phyloP scores from a whole-genome alignment of 2,113 vertebrate genomes.

The Arenaria interpres region DNA sequence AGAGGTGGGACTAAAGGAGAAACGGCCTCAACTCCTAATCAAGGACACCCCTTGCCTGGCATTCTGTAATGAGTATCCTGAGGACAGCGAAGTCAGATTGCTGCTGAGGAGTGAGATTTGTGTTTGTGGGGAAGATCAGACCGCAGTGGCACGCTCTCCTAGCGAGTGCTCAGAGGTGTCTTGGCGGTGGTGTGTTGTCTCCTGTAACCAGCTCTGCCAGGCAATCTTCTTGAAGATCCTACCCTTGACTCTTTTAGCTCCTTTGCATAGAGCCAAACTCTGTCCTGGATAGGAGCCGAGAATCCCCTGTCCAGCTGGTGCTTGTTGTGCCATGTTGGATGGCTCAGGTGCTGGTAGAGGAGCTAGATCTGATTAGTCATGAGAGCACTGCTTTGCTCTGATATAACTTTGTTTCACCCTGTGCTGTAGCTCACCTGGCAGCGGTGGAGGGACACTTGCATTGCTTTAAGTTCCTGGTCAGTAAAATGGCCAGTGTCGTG shows the following conservation, averaged over 20 bases:
- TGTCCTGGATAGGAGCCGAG: not conserved
- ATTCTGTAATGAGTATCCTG: not conserved
- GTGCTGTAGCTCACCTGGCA: conserved; percentile 76
- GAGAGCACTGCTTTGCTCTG: not conserved
- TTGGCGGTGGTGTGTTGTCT: not conserved
- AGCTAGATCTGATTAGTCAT: not conserved
- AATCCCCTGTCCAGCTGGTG: not conserved
- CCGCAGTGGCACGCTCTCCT: too few species aligned
- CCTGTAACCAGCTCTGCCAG: not conserved
- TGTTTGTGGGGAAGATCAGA: not conserved
- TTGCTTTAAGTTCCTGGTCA: conserved; percentile 80
- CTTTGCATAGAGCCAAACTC: not conserved
- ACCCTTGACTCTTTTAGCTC: not conserved
- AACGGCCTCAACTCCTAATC: not conserved
- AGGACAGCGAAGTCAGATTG: not conserved
- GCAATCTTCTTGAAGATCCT: not conserved
- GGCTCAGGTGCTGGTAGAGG: not conserved
- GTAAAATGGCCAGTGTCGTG: conserved; percentile 58
- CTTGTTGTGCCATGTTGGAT: not conserved
- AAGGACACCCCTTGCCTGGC: not conserved
- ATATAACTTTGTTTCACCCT: not conserved
- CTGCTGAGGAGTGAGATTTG: not conserved
- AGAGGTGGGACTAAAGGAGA: not conserved
- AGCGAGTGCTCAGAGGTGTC: not conserved
- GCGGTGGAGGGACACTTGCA: conserved; percentile 81